Base-by-base conservation (phyloP, 2,113 vertebrate genomes). In the Pelobates fuscus region DNA sequence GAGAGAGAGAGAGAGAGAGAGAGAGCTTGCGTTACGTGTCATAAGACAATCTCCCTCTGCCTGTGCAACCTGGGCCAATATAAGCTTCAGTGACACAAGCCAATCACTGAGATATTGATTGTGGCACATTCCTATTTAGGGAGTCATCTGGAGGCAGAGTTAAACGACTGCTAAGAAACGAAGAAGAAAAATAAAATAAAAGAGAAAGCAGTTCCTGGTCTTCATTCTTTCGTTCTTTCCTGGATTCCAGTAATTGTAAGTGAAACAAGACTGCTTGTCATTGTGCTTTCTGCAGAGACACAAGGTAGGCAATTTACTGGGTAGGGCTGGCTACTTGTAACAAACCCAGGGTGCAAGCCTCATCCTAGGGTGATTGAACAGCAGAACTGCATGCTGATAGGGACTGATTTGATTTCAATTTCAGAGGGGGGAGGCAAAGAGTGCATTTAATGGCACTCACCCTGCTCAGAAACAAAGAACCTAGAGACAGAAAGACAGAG, bases 81-180 rank as follows among this genome's bases (percentile, higher is more conserved):
- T 21, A 85, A 74, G 80, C 84, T 83, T 78, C 84, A 68, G n/a
- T 3, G 23, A 80, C 79, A 78, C 77, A 81, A 87, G 75, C 90
- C 90, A 89, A 89, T 89, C 88, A 82, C 69, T 78, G 57, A 25
- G 43, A 44, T 86, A 88, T 83, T 86, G 81, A 83, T 80, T 70
- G 57, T 2, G 37, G 71, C 72, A 54, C 79, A 80, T 58, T 77
- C 79, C 82, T 91, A 89, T 85, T 90, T 87, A 89, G 83, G 68
- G 17, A 59, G 81, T 77, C 81, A 78, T 57, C 78, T 85, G 81
- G 59, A 70, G 80, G 71, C 78, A 78, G 81, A 82, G 78, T 41
- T 75, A 78, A 81, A 68, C 17, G 58, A 57, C 0, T 81, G 58
- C 18, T 25, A 14, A 74, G 70, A 74, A 58, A 65, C 61, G 75